Percentiles rank a stretch among this genome's conserved stretches.
Evolutionary conservation across 1,140 invertebrate species (phyloP).

Genomic region (Spodoptera frugiperda): DNA sequence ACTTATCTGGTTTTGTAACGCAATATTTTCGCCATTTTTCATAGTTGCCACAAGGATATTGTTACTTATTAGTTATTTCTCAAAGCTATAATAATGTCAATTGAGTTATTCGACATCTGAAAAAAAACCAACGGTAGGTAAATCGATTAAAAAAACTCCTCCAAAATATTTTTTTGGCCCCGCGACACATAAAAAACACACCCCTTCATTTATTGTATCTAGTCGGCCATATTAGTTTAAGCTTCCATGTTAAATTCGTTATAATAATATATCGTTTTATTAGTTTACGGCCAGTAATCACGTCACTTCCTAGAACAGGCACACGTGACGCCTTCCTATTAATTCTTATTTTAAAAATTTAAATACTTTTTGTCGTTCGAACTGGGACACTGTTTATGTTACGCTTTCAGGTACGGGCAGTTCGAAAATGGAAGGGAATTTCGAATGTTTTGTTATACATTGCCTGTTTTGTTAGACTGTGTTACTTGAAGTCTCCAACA

Average conservation of each 20-base stretch:
- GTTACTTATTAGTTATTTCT: too few relatives aligned
- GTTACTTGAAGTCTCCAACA: neutral
- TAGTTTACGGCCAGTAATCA: conserved; percentile 74
- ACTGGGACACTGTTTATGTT: conserved; percentile 71
- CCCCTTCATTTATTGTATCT: neutral
- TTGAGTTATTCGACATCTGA: too few relatives aligned
- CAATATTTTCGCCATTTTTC: too few relatives aligned
- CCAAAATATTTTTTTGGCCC: neutral
- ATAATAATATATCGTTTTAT: conserved; percentile 69
- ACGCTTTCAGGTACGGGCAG: conserved; percentile 54
- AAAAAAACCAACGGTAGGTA: too few relatives aligned
- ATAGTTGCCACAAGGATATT: too few relatives aligned
- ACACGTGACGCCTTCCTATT: conserved; percentile 64
- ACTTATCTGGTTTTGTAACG: too few relatives aligned
- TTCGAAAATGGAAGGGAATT: conserved; percentile 47
- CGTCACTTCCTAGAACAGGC: conserved; percentile 69
- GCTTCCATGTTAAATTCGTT: conserved; percentile 24
- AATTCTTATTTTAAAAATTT: conserved; percentile 61
- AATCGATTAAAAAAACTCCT: too few relatives aligned
- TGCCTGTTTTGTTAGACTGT: neutral
- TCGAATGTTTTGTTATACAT: neutral
- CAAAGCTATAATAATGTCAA: too few relatives aligned
- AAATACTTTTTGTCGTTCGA: conserved; percentile 70
- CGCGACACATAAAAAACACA: neutral
- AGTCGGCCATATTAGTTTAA: conserved; percentile 26